These are phyloP conservation scores for Mixornis gularis DNA, from an alignment of 2,113 vertebrate genomes.

Conservation along the genomic window DNA sequence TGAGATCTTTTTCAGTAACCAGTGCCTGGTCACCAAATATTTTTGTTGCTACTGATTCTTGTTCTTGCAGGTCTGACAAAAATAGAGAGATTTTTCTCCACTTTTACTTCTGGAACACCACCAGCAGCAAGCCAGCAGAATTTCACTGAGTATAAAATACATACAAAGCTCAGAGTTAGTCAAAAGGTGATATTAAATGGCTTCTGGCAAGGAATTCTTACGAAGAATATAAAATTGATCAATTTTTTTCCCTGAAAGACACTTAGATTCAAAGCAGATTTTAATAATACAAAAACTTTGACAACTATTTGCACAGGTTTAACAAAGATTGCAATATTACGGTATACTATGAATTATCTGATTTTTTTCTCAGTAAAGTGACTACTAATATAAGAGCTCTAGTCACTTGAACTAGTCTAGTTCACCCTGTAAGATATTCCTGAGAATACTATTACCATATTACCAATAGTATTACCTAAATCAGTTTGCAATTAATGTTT, in stretches of 20 bases:
- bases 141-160: background rate
- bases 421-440: background rate
- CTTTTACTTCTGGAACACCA: background rate
- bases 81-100: background rate
- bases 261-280: background rate
- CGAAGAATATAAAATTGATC: background rate
- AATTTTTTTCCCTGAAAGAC: background rate
- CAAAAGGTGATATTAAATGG: background rate
- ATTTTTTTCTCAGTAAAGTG: background rate
- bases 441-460: background rate
- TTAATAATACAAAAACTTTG: background rate
- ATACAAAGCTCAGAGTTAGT: background rate
- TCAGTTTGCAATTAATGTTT: background rate
- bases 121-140: background rate
- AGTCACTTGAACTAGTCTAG: background rate
- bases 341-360: background rate
- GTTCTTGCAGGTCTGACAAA: background rate
- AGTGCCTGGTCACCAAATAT: accelerated
- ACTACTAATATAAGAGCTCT: background rate
- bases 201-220: background rate
- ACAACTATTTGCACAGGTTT: background rate
- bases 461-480: background rate
- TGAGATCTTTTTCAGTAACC: background rate
- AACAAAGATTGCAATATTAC: background rate
- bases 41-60: background rate